phyloP scores from a whole-genome alignment of 2,113 vertebrate species.

The Sarotherodon lohbergeri region DNA sequence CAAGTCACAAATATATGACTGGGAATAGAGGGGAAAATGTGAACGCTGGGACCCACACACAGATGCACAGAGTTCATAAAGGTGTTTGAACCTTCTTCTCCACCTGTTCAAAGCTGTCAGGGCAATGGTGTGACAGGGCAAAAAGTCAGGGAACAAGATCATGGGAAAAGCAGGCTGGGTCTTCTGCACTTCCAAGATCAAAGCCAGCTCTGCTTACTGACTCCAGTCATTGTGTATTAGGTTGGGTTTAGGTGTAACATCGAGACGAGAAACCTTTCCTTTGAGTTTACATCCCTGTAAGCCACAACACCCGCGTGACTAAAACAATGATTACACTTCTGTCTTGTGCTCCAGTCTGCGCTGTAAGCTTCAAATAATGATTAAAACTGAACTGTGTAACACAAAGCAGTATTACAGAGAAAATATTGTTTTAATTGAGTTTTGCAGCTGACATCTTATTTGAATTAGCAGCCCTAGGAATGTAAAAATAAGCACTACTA shows the following conservation, averaged over 20 bases:
- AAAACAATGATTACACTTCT: not conserved
- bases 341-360: not conserved
- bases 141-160: not conserved
- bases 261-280: not conserved
- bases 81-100: not conserved
- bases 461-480: not conserved
- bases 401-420: not conserved
- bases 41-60: not conserved
- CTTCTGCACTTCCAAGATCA: conserved; percentile 9
- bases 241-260: not conserved
- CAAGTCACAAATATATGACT: conserved; percentile 3
- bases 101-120: conserved; percentile 37
- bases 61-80: not conserved
- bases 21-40: not conserved
- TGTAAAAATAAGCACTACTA: not conserved
- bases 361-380: not conserved
- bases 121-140: not conserved
- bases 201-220: not conserved
- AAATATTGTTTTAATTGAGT: not conserved
- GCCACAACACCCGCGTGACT: not conserved
- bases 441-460: not conserved
- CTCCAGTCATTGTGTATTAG: not conserved
- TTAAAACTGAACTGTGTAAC: not conserved
- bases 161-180: conserved; percentile 13
- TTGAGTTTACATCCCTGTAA: not conserved